phyloP scores from a whole-genome alignment of 2,113 vertebrate genomes.

The Chaetodon trifascialis region DNA sequence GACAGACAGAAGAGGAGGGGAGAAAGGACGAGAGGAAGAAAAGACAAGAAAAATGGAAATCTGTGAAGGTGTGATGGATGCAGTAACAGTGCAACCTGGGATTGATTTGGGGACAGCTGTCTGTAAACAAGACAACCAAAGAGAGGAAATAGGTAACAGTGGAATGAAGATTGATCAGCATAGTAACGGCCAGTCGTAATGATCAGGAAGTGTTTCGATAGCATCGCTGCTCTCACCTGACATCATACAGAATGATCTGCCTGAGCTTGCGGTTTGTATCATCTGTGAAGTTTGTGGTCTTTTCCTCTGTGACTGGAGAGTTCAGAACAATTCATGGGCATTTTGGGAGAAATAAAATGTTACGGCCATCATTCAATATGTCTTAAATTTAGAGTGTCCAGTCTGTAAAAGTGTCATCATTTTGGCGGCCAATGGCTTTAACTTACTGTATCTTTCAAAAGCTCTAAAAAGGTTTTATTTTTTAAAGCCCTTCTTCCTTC shows the following conservation, averaged over 20 bases:
- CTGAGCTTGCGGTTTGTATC: slow-evolving; percentile 9
- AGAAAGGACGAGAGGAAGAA: slow-evolving; percentile 5
- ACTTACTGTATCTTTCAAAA: background rate
- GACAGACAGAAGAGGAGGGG: slow-evolving; percentile 6
- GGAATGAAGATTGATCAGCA: slow-evolving; percentile 53
- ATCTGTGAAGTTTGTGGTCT: background rate
- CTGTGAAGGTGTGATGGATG: slow-evolving; percentile 54
- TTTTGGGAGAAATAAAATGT: slow-evolving; percentile 48
- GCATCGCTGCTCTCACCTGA: background rate
- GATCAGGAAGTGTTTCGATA: slow-evolving; percentile 35
- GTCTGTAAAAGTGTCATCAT: slow-evolving; percentile 40
- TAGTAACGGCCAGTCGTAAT: slow-evolving; percentile 47
- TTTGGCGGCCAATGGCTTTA: background rate
- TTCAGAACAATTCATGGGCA: slow-evolving; percentile 15
- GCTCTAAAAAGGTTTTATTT: background rate
- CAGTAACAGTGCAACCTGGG: slow-evolving; percentile 51
- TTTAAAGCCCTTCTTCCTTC: no score
- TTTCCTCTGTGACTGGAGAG: slow-evolving; percentile 19
- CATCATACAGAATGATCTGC: slow-evolving; percentile 1
- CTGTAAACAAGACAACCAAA: slow-evolving; percentile 58
- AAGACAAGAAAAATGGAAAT: slow-evolving; percentile 43
- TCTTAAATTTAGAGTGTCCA: slow-evolving; percentile 24
- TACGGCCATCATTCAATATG: slow-evolving; percentile 37
- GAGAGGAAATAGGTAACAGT: slow-evolving; percentile 42
- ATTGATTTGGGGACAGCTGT: slow-evolving; percentile 62